phyloP scores from a whole-genome alignment of 2,113 vertebrate species.

The Reinhardtius hippoglossoides region DNA sequence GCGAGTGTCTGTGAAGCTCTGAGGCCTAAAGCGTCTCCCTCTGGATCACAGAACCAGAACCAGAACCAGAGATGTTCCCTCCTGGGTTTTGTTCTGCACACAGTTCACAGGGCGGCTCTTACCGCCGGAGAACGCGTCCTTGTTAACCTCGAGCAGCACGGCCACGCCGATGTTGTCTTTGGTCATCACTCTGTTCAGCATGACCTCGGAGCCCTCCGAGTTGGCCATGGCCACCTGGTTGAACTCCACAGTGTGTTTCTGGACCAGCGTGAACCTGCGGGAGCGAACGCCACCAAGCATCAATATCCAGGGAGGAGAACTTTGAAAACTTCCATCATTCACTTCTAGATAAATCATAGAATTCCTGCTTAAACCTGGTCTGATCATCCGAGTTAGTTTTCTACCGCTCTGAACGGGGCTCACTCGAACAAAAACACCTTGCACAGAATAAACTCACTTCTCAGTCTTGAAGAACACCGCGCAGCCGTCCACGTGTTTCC shows the following conservation, averaged over 20 bases:
- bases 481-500: conserved; percentile 98
- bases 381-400: too few species aligned
- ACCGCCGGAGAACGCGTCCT: conserved; percentile 91
- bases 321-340: too few species aligned
- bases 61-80: too few species aligned
- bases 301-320: neutral
- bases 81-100: too few species aligned
- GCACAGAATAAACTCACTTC: conserved; percentile 83
- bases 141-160: conserved; percentile 94
- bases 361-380: too few species aligned
- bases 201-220: conserved; percentile 97
- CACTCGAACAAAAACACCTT: too few species aligned
- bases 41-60: too few species aligned
- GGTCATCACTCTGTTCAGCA: conserved; percentile 99
- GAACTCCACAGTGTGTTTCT: conserved; percentile 99
- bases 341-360: too few species aligned
- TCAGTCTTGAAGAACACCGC: conserved; percentile 98
- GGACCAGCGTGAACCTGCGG: conserved; percentile 92
- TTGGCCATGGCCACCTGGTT: conserved; percentile 99
- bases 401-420: too few species aligned
- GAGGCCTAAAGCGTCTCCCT: too few species aligned
- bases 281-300: neutral
- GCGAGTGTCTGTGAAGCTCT: too few species aligned
- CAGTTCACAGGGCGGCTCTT: conserved; percentile 48
- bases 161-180: conserved; percentile 99